Percentiles rank a stretch among this genome's conserved stretches.
phyloP scores from a whole-genome alignment of 2,113 vertebrate species.

The Myotis yumanensis region DNA sequence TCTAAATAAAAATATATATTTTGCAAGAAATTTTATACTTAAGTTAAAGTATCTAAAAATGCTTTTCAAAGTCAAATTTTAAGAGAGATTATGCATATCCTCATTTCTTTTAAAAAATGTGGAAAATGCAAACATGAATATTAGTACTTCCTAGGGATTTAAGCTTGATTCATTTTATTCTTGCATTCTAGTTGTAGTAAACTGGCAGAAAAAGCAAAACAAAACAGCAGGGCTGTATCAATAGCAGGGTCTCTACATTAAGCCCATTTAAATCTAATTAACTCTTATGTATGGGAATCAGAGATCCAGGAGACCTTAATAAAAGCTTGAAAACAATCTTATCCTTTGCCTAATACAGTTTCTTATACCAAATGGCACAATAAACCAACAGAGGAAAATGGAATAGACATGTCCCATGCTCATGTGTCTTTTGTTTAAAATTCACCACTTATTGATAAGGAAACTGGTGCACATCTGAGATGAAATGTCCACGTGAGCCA shows the following conservation, averaged over 20 bases:
- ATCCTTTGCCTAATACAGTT: neutral
- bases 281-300: constrained; percentile 6
- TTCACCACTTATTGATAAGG: neutral
- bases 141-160: neutral
- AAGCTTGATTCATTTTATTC: neutral
- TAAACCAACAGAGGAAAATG: constrained; percentile 9
- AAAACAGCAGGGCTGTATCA: neutral
- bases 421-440: neutral
- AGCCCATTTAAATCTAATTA: constrained; percentile 36
- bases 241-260: neutral
- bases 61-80: neutral
- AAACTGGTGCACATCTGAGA: neutral
- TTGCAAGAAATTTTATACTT: neutral
- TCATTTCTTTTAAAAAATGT: neutral
- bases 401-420: neutral
- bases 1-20: neutral
- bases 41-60: neutral
- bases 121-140: neutral
- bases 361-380: neutral
- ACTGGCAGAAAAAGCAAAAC: neutral
- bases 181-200: neutral
- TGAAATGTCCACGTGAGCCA: neutral
- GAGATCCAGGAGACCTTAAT: neutral
- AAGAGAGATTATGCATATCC: neutral
- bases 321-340: constrained; percentile 19